A percentile compares a stretch with the other conserved stretches of the same genome.
Conservation (phyloP, 2,113 vertebrate species). For the Zingel zingel region DNA sequence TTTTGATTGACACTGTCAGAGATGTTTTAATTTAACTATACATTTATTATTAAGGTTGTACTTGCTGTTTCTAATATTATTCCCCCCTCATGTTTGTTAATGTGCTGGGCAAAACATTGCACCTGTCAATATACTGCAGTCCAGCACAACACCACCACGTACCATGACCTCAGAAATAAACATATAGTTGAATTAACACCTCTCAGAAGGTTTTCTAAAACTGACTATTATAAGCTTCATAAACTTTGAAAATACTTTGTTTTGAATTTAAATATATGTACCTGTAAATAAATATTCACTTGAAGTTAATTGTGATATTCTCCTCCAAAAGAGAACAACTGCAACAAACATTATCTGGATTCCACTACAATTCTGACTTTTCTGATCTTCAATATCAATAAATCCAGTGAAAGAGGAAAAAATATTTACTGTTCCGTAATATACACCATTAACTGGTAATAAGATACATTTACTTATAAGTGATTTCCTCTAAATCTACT, state of each 20-base stretch:
- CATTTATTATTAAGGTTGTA: neutral
- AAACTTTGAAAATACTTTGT: too few relatives aligned
- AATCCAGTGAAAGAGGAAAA: slow-evolving; percentile 23
- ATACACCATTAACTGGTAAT: slow-evolving; percentile 22
- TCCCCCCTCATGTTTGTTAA: neutral
- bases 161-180: neutral
- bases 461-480: slow-evolving; percentile 33
- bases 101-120: neutral
- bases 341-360: neutral
- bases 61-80: neutral
- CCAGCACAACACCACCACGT: neutral
- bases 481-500: slow-evolving; percentile 40
- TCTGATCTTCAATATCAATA: slow-evolving; percentile 24
- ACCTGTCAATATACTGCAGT: neutral
- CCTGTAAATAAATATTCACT: neutral
- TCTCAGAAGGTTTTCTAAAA: neutral
- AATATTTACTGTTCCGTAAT: slow-evolving; percentile 18
- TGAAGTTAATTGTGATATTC: neutral
- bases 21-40: neutral
- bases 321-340: neutral
- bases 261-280: neutral
- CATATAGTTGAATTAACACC: neutral
- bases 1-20: neutral
- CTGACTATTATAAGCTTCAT: neutral
- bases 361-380: slow-evolving; percentile 3